Evolutionary conservation across 2,888 invertebrate species (phyloP), one percentile per base, ranked within the genome.

Genomic region (Synergus japonicus): DNA sequence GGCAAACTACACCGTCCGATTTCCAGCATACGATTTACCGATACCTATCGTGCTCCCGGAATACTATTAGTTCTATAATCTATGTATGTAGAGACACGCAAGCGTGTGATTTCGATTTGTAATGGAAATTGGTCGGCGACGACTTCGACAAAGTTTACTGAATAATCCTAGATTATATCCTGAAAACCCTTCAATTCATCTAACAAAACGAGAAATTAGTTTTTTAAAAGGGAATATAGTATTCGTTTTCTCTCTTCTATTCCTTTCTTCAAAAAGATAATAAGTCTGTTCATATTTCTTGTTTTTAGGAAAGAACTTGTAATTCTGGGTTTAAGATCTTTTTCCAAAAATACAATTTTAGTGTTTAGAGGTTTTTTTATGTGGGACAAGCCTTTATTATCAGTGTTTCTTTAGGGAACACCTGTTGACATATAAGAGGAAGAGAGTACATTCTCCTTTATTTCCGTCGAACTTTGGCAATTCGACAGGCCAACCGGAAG

Each of bases 391-490:
- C 29, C 69, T 67, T 46, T 69, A 69, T 69, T 69, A 46, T 67
- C 67, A n/a, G 49, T 15, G 69, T 49, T 69, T 49, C 69, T 69
- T 46, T 22, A 69, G 15, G 49, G 15, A 69, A 69, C 69, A 69
- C 69, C 69, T 69, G 69, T 69, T 69, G 69, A 69, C 69, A 49
- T 9, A 29, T 49, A 69, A 49, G 69, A 69, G 49, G 49, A 69
- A 49, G 69, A 54, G n/a, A n/a, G n/a, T 49, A 49, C 15, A 9
- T 69, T 49, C 44, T 29, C 67, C 46, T 69, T 69, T 69, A 69
- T 69, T 69, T 69, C 29, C 69, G 13, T 49, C 46, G 69, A 69
- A 69, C 69, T 69, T 69, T 69, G 69, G 46, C 69, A 69, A 69
- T 49, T 69, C 29, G 29, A 69, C 49, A 41, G 43, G 13, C 65